Base-by-base conservation (phyloP, 2,113 vertebrate species). In the Leucopsar rothschildi region DNA sequence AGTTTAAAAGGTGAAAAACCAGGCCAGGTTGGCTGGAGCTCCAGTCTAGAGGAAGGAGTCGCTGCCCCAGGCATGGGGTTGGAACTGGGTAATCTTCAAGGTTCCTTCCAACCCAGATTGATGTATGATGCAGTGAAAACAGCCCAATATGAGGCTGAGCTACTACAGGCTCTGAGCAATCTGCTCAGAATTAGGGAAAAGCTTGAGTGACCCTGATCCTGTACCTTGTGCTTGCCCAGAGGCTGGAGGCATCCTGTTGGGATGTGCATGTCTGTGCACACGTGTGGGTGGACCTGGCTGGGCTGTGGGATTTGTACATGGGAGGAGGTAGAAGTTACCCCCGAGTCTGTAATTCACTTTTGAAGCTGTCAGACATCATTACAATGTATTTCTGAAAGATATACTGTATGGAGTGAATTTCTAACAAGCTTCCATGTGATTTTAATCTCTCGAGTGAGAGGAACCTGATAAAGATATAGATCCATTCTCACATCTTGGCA, bases 391-490 rank as follows among this genome's bases (percentile, higher is more conserved):
- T 97, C 85, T 97, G 94, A 96, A 96, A 95, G 95, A 95, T 93
- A 91, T 72, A 94, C 84, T 69, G 57, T 91, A 92, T 72, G 92
- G 64, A 95, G 27, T 1, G 5, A 78, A 96, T 97, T 97, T 96
- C 95, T 97, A 97, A 97, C 95, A 96, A 93, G 94, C 95, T 92
- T 97, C 96, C 93, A 80, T 95, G 96, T 93, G 96, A 96, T 97
- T 97, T 96, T 97, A 95, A 96, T 97, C 95, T 97, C 95, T 93
- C 0, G 25, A 93, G 95, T 97, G 95, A 94, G 87, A 96, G 85
- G 96, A 97, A 97, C 93, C 85, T 96, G 95, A 97, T 97, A 97
- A 97, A 97, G 97, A 96, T 96, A 97, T 96, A 97, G 95, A 97
- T 97, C 94, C 85, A 81, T 97, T 96, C 91, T 97, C 92, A 92